Evolutionary conservation across 30 jellyfish, hydroid and myxozoan species (phyloP).

Genomic region (Euphysa ruthae): DNA sequence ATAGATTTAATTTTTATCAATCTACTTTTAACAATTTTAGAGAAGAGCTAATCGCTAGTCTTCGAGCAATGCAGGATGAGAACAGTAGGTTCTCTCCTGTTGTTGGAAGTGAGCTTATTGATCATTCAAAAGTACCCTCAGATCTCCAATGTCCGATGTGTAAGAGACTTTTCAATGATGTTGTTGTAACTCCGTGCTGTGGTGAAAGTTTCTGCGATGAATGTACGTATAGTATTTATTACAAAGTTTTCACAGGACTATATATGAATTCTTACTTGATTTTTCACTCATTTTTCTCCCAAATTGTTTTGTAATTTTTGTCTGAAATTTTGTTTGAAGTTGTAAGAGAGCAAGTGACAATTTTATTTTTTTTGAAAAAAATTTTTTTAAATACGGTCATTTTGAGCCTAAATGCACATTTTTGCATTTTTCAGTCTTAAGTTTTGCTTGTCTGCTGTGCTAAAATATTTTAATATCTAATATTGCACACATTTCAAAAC

Average conservation of each 20-base stretch:
- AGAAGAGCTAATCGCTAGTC: slow-evolving; percentile 19
- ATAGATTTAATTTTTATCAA: too few species aligned
- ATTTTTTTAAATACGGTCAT: neutral
- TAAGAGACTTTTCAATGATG: slow-evolving; percentile 74
- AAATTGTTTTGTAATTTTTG: too few species aligned
- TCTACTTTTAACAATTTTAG: neutral
- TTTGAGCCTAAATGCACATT: too few species aligned
- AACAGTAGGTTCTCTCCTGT: slow-evolving; percentile 53
- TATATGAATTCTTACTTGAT: neutral
- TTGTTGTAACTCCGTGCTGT: slow-evolving; percentile 96
- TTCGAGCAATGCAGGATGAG: slow-evolving; percentile 32
- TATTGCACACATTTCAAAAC: too few species aligned
- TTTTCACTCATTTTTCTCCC: neutral
- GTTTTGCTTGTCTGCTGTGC: too few species aligned
- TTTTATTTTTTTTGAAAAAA: neutral
- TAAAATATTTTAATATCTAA: too few species aligned
- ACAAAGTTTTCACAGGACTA: too few species aligned
- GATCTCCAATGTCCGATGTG: slow-evolving; percentile 95
- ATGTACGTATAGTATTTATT: too few species aligned
- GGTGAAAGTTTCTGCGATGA: slow-evolving; percentile 98
- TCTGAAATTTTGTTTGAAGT: too few species aligned
- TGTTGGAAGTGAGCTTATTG: slow-evolving; percentile 71
- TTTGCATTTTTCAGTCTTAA: too few species aligned
- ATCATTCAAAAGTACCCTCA: slow-evolving; percentile 64
- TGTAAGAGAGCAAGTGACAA: too few species aligned